A percentile compares a stretch with the other conserved stretches of the same genome.
These are phyloP conservation scores for Vanessa cardui DNA, from an alignment of 2,888 invertebrate species.

Conservation along the genomic window DNA sequence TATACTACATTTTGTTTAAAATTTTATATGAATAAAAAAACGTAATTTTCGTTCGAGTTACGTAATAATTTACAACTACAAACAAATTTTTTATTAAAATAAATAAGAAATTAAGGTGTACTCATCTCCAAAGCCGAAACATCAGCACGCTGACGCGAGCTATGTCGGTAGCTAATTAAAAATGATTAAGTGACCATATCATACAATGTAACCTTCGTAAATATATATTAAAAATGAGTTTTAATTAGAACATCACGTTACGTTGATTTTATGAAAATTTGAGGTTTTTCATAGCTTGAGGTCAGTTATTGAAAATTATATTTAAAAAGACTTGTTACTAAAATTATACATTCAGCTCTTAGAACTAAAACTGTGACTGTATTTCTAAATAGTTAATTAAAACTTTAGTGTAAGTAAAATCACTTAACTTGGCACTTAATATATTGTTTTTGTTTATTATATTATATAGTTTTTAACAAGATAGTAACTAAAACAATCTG, in stretches of 20 bases:
- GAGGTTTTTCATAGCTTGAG: neutral
- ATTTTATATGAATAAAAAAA: too few species aligned
- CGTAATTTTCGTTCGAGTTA: too few species aligned
- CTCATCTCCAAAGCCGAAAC: neutral
- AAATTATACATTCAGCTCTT: neutral
- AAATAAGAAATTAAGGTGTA: neutral
- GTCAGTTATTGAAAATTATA: neutral
- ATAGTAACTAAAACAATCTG: too few species aligned
- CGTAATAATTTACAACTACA: neutral
- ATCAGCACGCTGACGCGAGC: neutral
- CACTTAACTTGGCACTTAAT: too few species aligned
- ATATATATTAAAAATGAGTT: slow-evolving; percentile 8
- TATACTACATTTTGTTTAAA: too few species aligned
- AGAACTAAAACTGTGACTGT: too few species aligned
- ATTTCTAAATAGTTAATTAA: too few species aligned
- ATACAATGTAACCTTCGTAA: slow-evolving; percentile 3
- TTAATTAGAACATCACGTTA: slow-evolving; percentile 9
- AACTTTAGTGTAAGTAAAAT: too few species aligned
- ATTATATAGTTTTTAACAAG: too few species aligned
- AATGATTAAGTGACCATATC: slow-evolving; percentile 10
- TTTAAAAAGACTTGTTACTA: neutral
- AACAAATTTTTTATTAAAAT: neutral
- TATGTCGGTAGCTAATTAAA: slow-evolving; percentile 11
- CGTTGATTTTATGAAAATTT: slow-evolving; percentile 2
- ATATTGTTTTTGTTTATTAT: too few species aligned